phyloP scores from a whole-genome alignment of 37 sponge, comb jelly and placozoan genomes.

The Halisarca cf. caerulea region DNA sequence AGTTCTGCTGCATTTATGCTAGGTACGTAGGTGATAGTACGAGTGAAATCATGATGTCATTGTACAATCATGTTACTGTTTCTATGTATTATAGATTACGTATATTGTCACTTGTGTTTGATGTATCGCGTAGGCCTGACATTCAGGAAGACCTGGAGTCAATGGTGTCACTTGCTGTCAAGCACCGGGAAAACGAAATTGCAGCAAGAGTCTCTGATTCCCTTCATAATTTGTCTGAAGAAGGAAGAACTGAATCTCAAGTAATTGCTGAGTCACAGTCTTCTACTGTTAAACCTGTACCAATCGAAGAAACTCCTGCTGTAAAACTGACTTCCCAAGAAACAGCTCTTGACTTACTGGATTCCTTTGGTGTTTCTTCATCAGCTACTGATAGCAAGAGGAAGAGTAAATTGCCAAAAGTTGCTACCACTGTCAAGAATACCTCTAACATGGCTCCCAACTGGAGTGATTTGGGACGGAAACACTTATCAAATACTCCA shows the following conservation, averaged over 20 bases:
- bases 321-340: background rate
- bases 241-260: too few species aligned
- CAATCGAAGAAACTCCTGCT: background rate
- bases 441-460: background rate
- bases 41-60: too few species aligned
- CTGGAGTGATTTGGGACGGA: background rate
- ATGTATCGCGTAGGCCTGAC: background rate
- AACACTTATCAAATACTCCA: background rate
- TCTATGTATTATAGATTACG: too few species aligned
- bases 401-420: background rate
- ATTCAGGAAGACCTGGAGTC: background rate
- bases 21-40: too few species aligned
- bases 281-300: background rate
- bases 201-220: background rate
- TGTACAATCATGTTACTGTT: too few species aligned
- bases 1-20: too few species aligned
- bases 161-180: background rate
- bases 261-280: background rate
- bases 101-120: too few species aligned
- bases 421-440: background rate
- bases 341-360: conserved; percentile 19
- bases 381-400: background rate
- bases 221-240: background rate
- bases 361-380: conserved; percentile 16
- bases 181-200: background rate